phyloP scores from a whole-genome alignment of 1,140 invertebrate species.

The Lethrus apterus region DNA sequence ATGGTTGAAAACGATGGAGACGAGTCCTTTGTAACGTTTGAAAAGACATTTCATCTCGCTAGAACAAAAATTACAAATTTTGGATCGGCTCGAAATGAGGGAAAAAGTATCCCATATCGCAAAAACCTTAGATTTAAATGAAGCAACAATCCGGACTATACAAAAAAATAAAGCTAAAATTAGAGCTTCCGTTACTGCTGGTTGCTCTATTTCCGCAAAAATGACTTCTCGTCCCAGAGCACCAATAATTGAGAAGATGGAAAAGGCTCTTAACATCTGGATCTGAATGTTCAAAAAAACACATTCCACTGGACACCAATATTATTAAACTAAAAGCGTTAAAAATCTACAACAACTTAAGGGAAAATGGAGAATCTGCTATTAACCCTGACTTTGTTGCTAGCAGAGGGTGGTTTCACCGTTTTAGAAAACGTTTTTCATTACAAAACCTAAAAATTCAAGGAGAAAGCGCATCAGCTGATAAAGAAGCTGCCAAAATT shows the following conservation, averaged over 20 bases:
- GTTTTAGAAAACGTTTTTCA: conserved; percentile 31
- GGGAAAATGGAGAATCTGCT: conserved; percentile 9
- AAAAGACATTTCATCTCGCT: conserved; percentile 14
- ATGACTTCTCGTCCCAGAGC: no score
- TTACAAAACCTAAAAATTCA: conserved; percentile 20
- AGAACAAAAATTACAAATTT: conserved; percentile 24
- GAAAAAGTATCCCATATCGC: conserved; percentile 22
- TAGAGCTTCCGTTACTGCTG: no score
- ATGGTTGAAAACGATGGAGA: no score
- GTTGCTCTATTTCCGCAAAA: no score
- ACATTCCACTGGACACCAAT: not conserved
- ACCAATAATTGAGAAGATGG: no score
- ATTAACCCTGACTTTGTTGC: conserved; percentile 9
- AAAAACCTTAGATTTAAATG: conserved; percentile 22
- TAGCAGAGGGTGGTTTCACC: conserved; percentile 19
- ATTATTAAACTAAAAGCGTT: conserved; percentile 9
- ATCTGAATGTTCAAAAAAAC: conserved; percentile 2
- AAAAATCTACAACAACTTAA: conserved; percentile 7
- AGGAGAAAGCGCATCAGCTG: conserved; percentile 21
- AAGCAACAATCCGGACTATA: conserved; percentile 23
- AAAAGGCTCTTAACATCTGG: not conserved
- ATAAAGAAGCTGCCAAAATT: conserved; percentile 16
- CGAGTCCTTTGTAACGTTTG: no score
- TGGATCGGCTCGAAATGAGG: conserved; percentile 21
- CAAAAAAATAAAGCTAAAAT: conserved; percentile 20